Evolutionary conservation across 64 coral and sea anemone genomes (phyloP).

Genomic region (Cladopsammia gracilis): DNA sequence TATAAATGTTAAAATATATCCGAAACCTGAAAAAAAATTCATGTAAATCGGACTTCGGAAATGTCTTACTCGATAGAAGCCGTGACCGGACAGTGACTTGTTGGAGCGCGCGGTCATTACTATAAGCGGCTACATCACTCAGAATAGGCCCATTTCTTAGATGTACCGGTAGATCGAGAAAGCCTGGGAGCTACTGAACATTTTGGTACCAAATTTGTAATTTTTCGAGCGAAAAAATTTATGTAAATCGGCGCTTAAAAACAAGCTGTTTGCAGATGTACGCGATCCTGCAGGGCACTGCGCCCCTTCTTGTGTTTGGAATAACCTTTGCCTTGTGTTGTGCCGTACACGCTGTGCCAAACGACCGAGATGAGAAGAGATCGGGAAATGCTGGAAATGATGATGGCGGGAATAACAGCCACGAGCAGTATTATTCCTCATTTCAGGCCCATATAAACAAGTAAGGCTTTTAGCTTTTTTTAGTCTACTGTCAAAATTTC

Average conservation of each 20-base stretch:
- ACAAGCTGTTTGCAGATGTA: neutral
- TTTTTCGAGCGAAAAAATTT: neutral
- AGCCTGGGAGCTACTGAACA: constrained; percentile 5
- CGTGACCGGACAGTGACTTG: neutral
- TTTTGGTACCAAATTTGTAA: constrained; percentile 7
- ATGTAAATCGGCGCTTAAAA: neutral
- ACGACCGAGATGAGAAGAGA: neutral
- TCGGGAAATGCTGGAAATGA: too few relatives aligned
- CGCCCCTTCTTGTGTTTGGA: neutral
- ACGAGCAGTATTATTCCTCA: neutral
- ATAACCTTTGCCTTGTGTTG: neutral
- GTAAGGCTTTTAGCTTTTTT: too few relatives aligned
- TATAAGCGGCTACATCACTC: neutral
- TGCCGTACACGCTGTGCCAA: neutral
- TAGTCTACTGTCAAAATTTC: neutral
- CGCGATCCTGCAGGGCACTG: neutral
- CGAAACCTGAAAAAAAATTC: neutral
- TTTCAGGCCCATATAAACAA: neutral
- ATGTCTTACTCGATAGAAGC: neutral
- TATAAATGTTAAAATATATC: neutral
- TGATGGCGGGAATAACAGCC: neutral
- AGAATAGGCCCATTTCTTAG: neutral
- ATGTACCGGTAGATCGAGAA: neutral
- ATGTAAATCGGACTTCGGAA: neutral
- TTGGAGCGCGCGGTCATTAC: neutral